phyloP scores from a whole-genome alignment of 2,797 vertebrate species.

The Pseudochirops cupreus region DNA sequence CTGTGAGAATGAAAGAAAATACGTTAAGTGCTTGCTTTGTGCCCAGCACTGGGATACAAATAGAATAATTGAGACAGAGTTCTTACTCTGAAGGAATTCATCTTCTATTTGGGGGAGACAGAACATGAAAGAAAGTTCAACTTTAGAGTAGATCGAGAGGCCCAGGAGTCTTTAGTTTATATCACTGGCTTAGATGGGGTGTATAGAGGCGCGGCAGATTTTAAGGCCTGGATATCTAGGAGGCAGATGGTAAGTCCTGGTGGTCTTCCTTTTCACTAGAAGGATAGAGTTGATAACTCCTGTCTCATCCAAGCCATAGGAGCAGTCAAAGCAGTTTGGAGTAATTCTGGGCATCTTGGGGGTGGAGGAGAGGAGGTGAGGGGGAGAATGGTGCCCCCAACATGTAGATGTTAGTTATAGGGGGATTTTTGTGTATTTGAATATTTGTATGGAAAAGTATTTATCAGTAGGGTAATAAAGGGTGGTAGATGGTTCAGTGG shows the following conservation, averaged over 20 bases:
- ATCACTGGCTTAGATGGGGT: background rate
- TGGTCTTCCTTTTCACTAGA: background rate
- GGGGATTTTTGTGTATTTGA: background rate
- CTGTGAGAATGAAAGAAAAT: background rate
- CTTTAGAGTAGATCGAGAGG: background rate
- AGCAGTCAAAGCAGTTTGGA: background rate
- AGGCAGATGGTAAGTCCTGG: background rate
- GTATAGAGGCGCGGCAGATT: background rate
- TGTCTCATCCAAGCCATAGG: background rate
- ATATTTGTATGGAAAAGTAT: background rate
- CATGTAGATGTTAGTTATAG: background rate
- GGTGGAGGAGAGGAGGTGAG: background rate
- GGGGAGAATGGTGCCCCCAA: background rate
- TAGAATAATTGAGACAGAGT: background rate
- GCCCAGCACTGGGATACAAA: background rate
- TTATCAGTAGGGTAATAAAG: background rate
- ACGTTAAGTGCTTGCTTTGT: background rate
- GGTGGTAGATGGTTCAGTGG: background rate
- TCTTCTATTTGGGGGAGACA: background rate
- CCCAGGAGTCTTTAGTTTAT: background rate
- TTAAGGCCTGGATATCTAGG: background rate
- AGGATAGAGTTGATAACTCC: background rate
- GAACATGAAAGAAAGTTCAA: background rate
- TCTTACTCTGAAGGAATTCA: background rate
- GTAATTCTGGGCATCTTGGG: background rate